Evolutionary conservation across 1,140 invertebrate genomes (phyloP).

Genomic region (Coenobita brevimanus): DNA sequence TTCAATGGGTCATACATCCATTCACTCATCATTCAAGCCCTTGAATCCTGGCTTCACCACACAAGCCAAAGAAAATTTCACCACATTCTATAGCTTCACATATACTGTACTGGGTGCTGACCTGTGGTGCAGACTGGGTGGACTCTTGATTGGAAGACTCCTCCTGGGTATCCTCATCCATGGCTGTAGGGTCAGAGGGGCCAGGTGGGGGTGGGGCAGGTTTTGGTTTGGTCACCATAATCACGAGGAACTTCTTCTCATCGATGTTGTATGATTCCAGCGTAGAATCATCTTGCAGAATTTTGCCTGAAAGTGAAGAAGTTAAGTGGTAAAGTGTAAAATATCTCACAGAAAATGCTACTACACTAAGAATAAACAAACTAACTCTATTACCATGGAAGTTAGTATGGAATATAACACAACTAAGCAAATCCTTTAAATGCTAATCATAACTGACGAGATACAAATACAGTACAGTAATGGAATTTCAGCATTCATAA

Average conservation of each 20-base stretch:
- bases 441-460: no score
- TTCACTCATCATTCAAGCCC: no score
- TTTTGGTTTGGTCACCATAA: constrained; percentile 95
- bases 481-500: no score
- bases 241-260: constrained; percentile 97
- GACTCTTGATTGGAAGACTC: constrained; percentile 6
- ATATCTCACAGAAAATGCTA: no score
- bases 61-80: no score
- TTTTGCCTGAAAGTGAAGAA: constrained; percentile 82
- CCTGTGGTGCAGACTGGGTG: constrained; percentile 3
- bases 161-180: constrained; percentile 72
- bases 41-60: no score
- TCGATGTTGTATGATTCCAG: constrained; percentile 94
- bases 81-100: constrained; percentile 13
- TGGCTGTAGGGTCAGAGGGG: constrained; percentile 69
- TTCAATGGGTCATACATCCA: no score
- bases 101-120: not conserved
- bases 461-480: no score
- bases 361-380: no score
- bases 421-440: no score
- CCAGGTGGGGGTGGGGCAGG: constrained; percentile 71
- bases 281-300: constrained; percentile 89
- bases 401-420: no score
- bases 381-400: no score
- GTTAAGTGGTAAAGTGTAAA: constrained; percentile 44